Conservation (phyloP, 2,888 invertebrate genomes). For the Sinelater perroti region DNA sequence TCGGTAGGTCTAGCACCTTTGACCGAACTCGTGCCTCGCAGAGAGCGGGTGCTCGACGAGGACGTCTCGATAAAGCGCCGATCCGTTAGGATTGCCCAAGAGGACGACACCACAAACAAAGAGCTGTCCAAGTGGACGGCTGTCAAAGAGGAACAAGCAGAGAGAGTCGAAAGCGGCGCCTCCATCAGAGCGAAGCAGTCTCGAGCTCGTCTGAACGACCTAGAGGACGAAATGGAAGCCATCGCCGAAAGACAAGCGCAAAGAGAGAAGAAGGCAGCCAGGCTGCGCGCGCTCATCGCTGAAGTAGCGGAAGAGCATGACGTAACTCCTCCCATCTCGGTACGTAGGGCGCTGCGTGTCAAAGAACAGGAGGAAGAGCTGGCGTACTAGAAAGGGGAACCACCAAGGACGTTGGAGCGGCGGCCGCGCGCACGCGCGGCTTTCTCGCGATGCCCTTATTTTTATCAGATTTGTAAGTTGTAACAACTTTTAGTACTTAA, state of each 20-base stretch:
- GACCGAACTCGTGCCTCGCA: conserved; percentile 65
- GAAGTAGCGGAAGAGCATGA: conserved; percentile 59
- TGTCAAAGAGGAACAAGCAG: conserved; percentile 55
- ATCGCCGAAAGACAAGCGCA: conserved; percentile 73
- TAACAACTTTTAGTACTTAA: conserved; percentile 11
- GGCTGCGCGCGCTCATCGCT: conserved; percentile 74
- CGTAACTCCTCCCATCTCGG: conserved; percentile 56
- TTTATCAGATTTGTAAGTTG: conserved; percentile 10
- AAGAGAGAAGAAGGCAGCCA: conserved; percentile 76
- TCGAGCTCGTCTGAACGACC: conserved; percentile 73
- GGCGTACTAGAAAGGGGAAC: conserved; percentile 7
- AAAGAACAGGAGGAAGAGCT: conserved; percentile 53
- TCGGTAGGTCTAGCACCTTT: conserved; percentile 64
- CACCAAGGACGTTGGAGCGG: conserved; percentile 35
- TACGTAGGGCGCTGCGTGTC: conserved; percentile 42
- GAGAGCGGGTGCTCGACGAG: conserved; percentile 42
- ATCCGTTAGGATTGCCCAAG: conserved; percentile 53
- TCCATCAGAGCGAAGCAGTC: conserved; percentile 71
- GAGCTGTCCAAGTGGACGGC: conserved; percentile 72
- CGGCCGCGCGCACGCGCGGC: conserved; percentile 2
- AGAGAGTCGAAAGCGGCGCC: conserved; percentile 68
- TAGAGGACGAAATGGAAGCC: conserved; percentile 80
- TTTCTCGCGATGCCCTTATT: conserved; percentile 2
- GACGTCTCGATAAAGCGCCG: conserved; percentile 59
- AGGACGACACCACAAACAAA: conserved; percentile 41